Evolutionary conservation across 2,113 vertebrate genomes (phyloP).

Genomic region (Anhinga anhinga): DNA sequence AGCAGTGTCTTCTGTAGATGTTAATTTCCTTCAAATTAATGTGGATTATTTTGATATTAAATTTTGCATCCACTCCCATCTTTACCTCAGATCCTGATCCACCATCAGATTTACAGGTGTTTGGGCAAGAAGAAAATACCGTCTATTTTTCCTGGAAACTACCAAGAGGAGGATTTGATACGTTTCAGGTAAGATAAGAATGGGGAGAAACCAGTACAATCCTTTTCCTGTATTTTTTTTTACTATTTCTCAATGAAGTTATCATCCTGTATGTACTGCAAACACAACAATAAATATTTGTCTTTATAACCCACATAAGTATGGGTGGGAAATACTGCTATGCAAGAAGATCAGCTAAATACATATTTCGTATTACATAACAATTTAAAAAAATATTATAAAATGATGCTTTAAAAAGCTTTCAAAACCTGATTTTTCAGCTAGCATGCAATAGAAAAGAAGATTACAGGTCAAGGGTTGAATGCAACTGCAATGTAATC

Average conservation of each 20-base stretch:
- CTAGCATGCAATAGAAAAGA: neutral
- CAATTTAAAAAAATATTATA: neutral
- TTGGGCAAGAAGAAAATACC: conserved; percentile 74
- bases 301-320: neutral
- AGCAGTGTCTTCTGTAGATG: neutral
- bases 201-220: neutral
- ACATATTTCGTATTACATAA: neutral
- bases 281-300: neutral
- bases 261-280: neutral
- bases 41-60: neutral
- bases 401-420: neutral
- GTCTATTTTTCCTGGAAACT: conserved; percentile 82
- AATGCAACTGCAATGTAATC: neutral
- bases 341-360: neutral
- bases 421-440: neutral
- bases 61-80: neutral
- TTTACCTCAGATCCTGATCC: conserved; percentile 74
- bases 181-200: conserved; percentile 77
- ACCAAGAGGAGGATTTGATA: conserved; percentile 76
- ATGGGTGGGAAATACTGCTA: neutral
- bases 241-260: neutral
- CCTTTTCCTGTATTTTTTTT: neutral
- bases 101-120: conserved; percentile 77
- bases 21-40: neutral
- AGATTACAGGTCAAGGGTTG: neutral